Evolutionary conservation across 2,888 invertebrate species (phyloP).

Genomic region (Masnerella sp.): DNA sequence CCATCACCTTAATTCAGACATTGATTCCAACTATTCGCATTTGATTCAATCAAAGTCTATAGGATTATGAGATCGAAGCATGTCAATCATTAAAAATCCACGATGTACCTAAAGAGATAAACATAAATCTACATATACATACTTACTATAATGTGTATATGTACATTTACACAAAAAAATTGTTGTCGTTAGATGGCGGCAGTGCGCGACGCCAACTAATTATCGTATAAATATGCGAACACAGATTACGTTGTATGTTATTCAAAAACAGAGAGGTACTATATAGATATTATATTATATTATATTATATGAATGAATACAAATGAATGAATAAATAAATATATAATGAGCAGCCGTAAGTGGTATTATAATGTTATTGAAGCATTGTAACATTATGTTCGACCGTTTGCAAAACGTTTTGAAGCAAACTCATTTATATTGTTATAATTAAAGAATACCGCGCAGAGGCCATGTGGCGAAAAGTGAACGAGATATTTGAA

Average conservation of each 20-base stretch:
- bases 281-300: slow-evolving; percentile 32
- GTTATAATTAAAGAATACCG: slow-evolving; percentile 54
- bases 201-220: slow-evolving; percentile 21
- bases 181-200: slow-evolving; percentile 31
- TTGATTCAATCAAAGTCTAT: too few relatives aligned
- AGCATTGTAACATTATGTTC: slow-evolving; percentile 67
- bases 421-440: slow-evolving; percentile 26
- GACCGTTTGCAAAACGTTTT: slow-evolving; percentile 52
- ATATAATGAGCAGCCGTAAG: slow-evolving; percentile 62
- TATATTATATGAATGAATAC: background rate
- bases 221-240: slow-evolving; percentile 5
- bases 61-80: slow-evolving; percentile 22
- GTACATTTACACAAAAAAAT: slow-evolving; percentile 32
- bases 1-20: too few relatives aligned
- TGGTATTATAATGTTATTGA: slow-evolving; percentile 70
- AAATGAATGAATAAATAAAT: slow-evolving; percentile 15
- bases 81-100: slow-evolving; percentile 24
- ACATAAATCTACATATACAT: slow-evolving; percentile 11
- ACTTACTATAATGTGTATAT: too few relatives aligned
- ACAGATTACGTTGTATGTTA: slow-evolving; percentile 28
- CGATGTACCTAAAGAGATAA: slow-evolving; percentile 31
- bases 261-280: slow-evolving; percentile 39
- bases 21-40: too few relatives aligned
- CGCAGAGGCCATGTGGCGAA: too few relatives aligned
- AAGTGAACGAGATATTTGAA: too few relatives aligned